Evolutionary conservation across 2,888 invertebrate genomes (phyloP).

Genomic region (Plusia festucae): DNA sequence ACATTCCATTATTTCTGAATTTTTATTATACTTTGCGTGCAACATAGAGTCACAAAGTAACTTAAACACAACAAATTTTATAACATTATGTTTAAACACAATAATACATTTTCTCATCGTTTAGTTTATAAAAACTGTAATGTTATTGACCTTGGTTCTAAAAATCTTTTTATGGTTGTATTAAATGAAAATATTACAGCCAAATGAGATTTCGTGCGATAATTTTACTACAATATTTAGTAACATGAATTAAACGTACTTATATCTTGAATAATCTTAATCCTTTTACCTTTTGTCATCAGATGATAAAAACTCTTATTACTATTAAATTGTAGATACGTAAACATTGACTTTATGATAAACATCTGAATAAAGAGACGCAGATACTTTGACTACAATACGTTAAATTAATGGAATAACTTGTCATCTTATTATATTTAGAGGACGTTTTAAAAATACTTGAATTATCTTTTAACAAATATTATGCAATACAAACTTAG

Average conservation of each 20-base stretch:
- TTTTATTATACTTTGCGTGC: not conserved
- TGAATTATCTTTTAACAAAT: no score
- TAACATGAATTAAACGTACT: constrained; percentile 4
- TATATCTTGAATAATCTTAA: not conserved
- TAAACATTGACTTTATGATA: not conserved
- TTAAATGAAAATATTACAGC: constrained; percentile 17
- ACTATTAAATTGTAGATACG: not conserved
- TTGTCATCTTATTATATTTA: not conserved
- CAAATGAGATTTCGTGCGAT: constrained; percentile 4
- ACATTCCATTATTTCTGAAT: not conserved
- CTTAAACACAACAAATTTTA: constrained; percentile 6
- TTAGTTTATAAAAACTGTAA: constrained; percentile 27
- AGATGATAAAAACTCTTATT: not conserved
- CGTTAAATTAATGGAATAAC: not conserved
- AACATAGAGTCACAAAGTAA: not conserved
- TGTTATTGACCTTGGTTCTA: constrained; percentile 30
- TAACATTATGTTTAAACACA: constrained; percentile 13
- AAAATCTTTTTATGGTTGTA: constrained; percentile 30
- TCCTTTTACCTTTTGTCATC: not conserved
- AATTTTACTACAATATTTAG: constrained; percentile 2
- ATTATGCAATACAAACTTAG: no score
- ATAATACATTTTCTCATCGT: constrained; percentile 29
- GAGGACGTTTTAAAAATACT: not conserved
- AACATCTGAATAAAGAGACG: not conserved
- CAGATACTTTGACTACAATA: not conserved